These are phyloP conservation scores for Heliconius hermathena DNA, from an alignment of 1,140 invertebrate species.

Conservation along the genomic window DNA sequence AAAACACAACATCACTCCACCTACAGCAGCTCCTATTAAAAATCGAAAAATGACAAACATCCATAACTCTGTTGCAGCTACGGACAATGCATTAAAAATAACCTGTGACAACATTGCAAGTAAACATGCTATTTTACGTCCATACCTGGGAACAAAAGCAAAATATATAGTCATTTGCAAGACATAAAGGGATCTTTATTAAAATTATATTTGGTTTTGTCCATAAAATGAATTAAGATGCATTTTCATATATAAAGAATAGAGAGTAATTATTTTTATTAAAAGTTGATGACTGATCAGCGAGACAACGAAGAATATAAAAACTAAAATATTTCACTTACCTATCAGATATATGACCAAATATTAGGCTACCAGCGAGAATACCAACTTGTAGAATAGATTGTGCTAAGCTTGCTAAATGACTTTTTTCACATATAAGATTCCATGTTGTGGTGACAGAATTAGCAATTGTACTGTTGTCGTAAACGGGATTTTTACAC, in stretches of 20 bases:
- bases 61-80: conserved; percentile 83
- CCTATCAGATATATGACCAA: conserved; percentile 61
- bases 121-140: conserved; percentile 83
- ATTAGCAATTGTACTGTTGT: conserved; percentile 69
- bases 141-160: conserved; percentile 78
- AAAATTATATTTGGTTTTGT: too few relatives aligned
- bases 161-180: too few relatives aligned
- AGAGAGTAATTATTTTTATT: too few relatives aligned
- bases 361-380: conserved; percentile 77
- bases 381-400: conserved; percentile 81
- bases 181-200: too few relatives aligned
- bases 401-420: conserved; percentile 78
- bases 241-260: too few relatives aligned
- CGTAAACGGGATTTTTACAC: conserved; percentile 70
- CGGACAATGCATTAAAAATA: conserved; percentile 81
- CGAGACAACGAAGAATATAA: too few relatives aligned
- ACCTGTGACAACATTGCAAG: conserved; percentile 82
- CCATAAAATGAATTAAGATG: too few relatives aligned
- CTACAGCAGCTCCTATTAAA: conserved; percentile 82
- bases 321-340: neutral
- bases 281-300: too few relatives aligned
- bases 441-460: conserved; percentile 82
- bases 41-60: conserved; percentile 84
- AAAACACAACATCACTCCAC: conserved; percentile 84
- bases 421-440: conserved; percentile 78